Evolutionary conservation across 2,113 vertebrate genomes (phyloP).

Genomic region (Euleptes europaea): DNA sequence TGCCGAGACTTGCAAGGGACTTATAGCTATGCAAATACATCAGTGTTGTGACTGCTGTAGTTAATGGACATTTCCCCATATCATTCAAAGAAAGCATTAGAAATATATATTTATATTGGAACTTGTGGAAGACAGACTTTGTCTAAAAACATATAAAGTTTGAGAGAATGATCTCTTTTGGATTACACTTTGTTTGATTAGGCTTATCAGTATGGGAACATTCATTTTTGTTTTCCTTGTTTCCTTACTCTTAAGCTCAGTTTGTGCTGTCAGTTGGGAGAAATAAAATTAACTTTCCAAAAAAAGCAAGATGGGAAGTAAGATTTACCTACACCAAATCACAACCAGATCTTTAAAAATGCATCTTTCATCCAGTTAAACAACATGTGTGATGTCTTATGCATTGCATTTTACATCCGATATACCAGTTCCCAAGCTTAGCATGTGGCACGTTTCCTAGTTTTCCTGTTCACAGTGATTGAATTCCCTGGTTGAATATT

Average conservation of each 20-base stretch:
- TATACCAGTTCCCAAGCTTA: not conserved
- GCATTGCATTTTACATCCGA: not conserved
- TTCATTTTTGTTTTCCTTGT: not conserved
- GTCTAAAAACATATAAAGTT: not conserved
- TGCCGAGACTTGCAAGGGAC: not conserved
- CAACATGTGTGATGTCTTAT: not conserved
- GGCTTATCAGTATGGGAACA: accelerated
- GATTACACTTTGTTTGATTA: accelerated
- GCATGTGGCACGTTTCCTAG: not conserved
- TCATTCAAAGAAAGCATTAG: not conserved
- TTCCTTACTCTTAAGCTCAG: not conserved
- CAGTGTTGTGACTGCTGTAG: not conserved
- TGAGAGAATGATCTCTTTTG: not conserved
- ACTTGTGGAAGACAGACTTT: not conserved
- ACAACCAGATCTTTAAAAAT: not conserved
- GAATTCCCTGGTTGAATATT: not conserved
- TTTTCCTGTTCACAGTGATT: not conserved
- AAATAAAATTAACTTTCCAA: slow-evolving; percentile 3
- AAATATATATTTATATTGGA: not conserved
- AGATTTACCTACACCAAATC: not conserved
- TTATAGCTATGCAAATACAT: slow-evolving; percentile 14
- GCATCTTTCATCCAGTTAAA: not conserved
- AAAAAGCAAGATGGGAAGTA: not conserved
- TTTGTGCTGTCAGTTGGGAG: not conserved
- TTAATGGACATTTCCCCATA: not conserved